Base-by-base conservation (phyloP, 2,113 vertebrate species). In the Trochalopteron elliotii region DNA sequence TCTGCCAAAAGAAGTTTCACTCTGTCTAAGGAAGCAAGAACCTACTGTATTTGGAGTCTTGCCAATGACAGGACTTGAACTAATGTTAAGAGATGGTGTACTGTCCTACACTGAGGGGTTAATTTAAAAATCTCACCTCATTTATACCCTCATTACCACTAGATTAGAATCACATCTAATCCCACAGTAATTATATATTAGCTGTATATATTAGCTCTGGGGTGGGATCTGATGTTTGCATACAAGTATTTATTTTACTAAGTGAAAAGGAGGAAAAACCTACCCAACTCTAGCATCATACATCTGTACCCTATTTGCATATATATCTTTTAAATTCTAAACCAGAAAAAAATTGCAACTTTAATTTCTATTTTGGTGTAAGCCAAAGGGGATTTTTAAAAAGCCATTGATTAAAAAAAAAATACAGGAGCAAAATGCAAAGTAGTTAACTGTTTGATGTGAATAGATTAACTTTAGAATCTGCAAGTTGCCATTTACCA, bases 191-290 rank as follows among this genome's bases (percentile, higher is more conserved):
- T 89, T 80, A 74, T 19, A 23, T 56, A 72, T 76, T 67, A 83
- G 35, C 42, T 75, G 37, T 84, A 52, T 87, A 27, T 75, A 42
- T 89, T 85, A 80, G 40, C 57, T 61, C 37, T 80, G 59, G 55
- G 71, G 57, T 88, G 75, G 74, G 67, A 93, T 69, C 63, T 59
- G 50, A 53, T 90, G 63, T 86, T 87, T 95, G n/a, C 68, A 80
- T 57, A 67, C 57, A 85, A 85, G 47, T 83, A 50, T 92, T 80
- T 88, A 40, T 83, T 93, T 90, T 92, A 63, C 71, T 88, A 77
- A 88, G 50, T 42, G 63, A 57, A 81, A 84, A 82, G 31, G 37
- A 79, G 39, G 42, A 72, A 76, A 79, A 53, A 74, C 23, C n/a
- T 71, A 37, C 37, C 24, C 61, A 71, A 28, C 27, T 52, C 37